Percentiles rank a stretch among this genome's conserved stretches.
These are phyloP conservation scores for Barbus barbus DNA, from an alignment of 2,113 vertebrate species.

Conservation along the genomic window DNA sequence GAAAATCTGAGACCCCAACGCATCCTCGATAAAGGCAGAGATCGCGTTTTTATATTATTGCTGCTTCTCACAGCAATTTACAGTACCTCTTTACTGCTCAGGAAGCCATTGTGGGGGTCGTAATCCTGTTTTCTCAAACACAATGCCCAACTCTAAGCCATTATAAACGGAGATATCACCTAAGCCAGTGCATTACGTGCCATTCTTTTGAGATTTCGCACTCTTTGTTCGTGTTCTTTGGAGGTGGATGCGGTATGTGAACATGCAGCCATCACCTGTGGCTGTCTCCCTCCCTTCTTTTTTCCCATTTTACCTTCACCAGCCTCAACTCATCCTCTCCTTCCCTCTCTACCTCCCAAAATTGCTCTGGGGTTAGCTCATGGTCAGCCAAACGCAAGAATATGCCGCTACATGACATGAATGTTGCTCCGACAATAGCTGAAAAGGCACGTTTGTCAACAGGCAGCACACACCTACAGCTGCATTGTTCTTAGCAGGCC, in stretches of 20 bases:
- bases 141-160: conserved; percentile 36
- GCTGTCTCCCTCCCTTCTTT: conserved; percentile 19
- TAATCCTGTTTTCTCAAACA: conserved; percentile 43
- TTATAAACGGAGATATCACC: conserved; percentile 30
- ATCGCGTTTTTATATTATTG: conserved; percentile 14
- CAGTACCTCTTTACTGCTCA: conserved; percentile 32
- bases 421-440: conserved; percentile 64
- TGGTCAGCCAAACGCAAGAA: conserved; percentile 66
- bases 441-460: conserved; percentile 62
- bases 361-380: conserved; percentile 57
- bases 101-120: conserved; percentile 7
- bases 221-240: conserved; percentile 32
- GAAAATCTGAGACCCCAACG: conserved; percentile 53
- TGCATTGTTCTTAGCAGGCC: conserved; percentile 68
- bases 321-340: conserved; percentile 38
- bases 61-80: conserved; percentile 27
- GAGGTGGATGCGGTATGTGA: conserved; percentile 45
- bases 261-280: conserved; percentile 40
- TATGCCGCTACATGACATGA: conserved; percentile 71
- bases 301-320: conserved; percentile 12
- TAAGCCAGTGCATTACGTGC: conserved; percentile 46
- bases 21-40: conserved; percentile 43
- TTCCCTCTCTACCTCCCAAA: conserved; percentile 47
- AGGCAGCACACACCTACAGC: conserved; percentile 64
- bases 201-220: conserved; percentile 44